Conservation (phyloP, 2,888 invertebrate species). For the Aphodius sticticus region DNA sequence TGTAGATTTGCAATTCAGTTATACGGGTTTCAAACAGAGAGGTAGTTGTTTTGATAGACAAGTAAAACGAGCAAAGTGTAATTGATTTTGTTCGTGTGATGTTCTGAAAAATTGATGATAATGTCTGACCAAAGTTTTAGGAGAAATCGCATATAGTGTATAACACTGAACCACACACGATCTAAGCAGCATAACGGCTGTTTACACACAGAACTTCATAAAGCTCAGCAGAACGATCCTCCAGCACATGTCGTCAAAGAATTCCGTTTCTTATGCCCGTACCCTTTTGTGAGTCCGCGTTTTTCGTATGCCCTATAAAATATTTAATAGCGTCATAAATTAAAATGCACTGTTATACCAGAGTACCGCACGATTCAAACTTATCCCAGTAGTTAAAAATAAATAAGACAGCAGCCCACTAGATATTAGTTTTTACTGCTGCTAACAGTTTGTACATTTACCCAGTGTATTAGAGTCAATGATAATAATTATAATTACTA, state of each 20-base stretch:
- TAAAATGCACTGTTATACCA: not conserved
- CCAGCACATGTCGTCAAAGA: not conserved
- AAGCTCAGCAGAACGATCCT: not conserved
- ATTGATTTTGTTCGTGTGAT: no score
- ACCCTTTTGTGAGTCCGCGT: not conserved
- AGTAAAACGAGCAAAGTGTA: no score
- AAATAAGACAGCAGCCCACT: not conserved
- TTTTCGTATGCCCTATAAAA: not conserved
- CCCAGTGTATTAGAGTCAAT: not conserved
- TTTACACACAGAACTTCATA: not conserved
- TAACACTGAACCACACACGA: not conserved
- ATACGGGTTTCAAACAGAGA: no score
- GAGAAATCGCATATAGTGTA: no score
- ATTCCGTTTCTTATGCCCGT: not conserved
- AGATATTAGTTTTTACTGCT: not conserved
- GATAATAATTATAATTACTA: not conserved
- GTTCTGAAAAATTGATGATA: no score
- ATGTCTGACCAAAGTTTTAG: no score
- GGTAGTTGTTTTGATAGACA: no score
- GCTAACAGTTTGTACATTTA: not conserved
- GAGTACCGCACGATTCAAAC: not conserved
- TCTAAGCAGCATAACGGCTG: not conserved
- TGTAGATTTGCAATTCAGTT: no score
- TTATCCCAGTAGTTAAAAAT: not conserved
- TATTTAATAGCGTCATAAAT: not conserved